phyloP scores from a whole-genome alignment of 2,888 invertebrate species.

The Abrostola triplasia region DNA sequence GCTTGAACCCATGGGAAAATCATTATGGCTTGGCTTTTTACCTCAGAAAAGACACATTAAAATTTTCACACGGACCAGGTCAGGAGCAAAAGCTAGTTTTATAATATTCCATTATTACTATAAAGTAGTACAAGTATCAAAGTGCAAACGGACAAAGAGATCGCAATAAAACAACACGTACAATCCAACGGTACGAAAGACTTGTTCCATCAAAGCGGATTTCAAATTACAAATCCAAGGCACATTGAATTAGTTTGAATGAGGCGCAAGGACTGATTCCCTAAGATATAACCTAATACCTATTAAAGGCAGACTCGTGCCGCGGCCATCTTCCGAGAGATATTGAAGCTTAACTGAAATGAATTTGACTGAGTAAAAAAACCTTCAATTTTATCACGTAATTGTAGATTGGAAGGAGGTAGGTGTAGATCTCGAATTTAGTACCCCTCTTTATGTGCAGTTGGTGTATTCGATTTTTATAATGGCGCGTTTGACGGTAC shows the following conservation, averaged over 20 bases:
- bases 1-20: too few relatives aligned
- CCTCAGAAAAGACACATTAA: too few relatives aligned
- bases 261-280: slow-evolving; percentile 55
- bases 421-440: slow-evolving; percentile 47
- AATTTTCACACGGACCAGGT: too few relatives aligned
- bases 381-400: slow-evolving; percentile 76
- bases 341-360: slow-evolving; percentile 71
- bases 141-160: not conserved
- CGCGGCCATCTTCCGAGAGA: slow-evolving; percentile 57
- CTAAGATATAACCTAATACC: slow-evolving; percentile 62
- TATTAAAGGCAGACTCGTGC: slow-evolving; percentile 63
- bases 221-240: slow-evolving; percentile 56
- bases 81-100: too few relatives aligned
- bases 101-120: too few relatives aligned
- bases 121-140: not conserved
- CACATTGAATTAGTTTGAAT: slow-evolving; percentile 58
- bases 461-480: slow-evolving; percentile 49
- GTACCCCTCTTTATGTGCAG: slow-evolving; percentile 37
- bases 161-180: slow-evolving; percentile 16
- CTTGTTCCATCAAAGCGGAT: slow-evolving; percentile 28
- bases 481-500: slow-evolving; percentile 33
- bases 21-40: too few relatives aligned
- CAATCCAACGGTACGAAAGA: slow-evolving; percentile 6
- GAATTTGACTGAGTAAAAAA: slow-evolving; percentile 74
- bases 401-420: slow-evolving; percentile 66